These are phyloP conservation scores for Drosophila imparisetae DNA, from an alignment of 2,888 invertebrate genomes.

Conservation along the genomic window DNA sequence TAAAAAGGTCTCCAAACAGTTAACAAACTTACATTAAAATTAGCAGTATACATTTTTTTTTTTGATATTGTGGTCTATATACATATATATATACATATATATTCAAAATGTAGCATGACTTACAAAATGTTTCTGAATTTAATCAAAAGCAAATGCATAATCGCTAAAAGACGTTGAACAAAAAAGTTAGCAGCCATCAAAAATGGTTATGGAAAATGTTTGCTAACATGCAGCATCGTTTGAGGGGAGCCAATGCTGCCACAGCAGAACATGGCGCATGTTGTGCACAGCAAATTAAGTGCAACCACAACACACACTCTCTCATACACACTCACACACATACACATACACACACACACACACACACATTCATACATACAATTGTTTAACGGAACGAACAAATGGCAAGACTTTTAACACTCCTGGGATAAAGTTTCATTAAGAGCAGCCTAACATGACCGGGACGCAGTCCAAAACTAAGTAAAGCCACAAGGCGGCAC, in stretches of 20 bases:
- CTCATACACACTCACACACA: constrained; percentile 3
- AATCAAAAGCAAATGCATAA: neutral
- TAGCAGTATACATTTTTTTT: neutral
- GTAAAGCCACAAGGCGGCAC: constrained; percentile 60
- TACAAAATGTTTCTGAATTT: neutral
- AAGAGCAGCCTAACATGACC: constrained; percentile 69
- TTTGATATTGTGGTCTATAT: neutral
- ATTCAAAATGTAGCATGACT: neutral
- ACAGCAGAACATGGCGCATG: constrained; percentile 38
- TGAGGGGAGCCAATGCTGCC: constrained; percentile 20
- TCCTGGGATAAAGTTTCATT: constrained; percentile 81
- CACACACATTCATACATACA: constrained; percentile 20
- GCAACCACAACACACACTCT: constrained; percentile 47
- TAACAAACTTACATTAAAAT: neutral
- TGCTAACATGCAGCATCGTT: constrained; percentile 17
- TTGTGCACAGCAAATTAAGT: constrained; percentile 59
- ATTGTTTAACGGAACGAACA: constrained; percentile 50
- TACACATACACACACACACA: constrained; percentile 10
- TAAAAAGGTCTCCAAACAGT: neutral
- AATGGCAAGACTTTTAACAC: constrained; percentile 77
- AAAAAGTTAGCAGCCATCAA: neutral
- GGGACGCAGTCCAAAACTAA: constrained; percentile 57
- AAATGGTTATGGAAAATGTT: constrained; percentile 23
- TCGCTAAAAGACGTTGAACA: neutral
- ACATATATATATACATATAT: neutral